Conservation (phyloP, 2,888 invertebrate species). For the Hirtodrosophila histrioides region DNA sequence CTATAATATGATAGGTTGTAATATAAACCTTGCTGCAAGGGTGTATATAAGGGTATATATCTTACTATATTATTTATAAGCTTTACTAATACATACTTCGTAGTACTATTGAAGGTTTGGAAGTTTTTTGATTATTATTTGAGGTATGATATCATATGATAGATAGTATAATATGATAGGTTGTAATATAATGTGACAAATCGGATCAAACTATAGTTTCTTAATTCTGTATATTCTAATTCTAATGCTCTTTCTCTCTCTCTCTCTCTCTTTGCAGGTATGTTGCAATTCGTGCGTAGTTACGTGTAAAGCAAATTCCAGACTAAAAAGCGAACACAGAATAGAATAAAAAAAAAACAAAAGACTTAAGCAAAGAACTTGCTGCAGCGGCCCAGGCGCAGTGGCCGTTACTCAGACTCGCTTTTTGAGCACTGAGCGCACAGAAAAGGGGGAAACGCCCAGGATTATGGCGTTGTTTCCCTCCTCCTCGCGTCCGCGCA, state of each 20-base stretch:
- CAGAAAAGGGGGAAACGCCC: neutral
- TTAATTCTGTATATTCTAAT: neutral
- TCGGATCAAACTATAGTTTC: too few species aligned
- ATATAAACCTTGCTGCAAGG: too few species aligned
- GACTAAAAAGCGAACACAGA: neutral
- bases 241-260: neutral
- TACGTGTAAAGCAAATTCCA: slow-evolving; percentile 9
- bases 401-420: slow-evolving; percentile 12
- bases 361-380: slow-evolving; percentile 81
- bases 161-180: too few species aligned
- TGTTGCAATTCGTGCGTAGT: slow-evolving; percentile 51
- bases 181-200: too few species aligned
- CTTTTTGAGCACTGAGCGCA: slow-evolving; percentile 4
- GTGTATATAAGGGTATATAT: too few species aligned
- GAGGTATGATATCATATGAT: too few species aligned
- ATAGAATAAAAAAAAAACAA: slow-evolving; percentile 45
- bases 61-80: too few species aligned
- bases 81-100: too few species aligned
- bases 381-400: slow-evolving; percentile 15
- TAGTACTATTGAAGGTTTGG: too few species aligned
- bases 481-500: slow-evolving; percentile 88
- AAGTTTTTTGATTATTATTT: too few species aligned
- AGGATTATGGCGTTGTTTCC: slow-evolving; percentile 84
- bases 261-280: slow-evolving; percentile 63
- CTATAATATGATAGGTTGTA: too few species aligned